Conservation (phyloP, 1,140 invertebrate genomes). For the Cecropterus lyciades region DNA sequence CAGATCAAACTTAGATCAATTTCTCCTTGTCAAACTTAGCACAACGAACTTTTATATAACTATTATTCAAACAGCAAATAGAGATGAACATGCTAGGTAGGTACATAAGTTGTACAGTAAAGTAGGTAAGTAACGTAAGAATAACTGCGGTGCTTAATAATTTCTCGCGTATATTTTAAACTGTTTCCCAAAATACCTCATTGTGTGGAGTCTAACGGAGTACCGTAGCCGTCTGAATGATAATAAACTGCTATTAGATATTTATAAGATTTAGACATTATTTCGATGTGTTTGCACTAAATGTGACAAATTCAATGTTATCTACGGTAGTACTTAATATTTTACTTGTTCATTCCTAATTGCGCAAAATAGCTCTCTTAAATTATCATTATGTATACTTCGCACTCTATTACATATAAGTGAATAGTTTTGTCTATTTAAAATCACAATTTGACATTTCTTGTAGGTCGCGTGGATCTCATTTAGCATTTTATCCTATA, state of each 20-base stretch:
- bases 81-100: slow-evolving; percentile 39
- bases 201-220: neutral
- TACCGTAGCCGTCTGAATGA: slow-evolving; percentile 3
- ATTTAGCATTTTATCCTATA: slow-evolving; percentile 18
- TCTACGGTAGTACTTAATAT: slow-evolving; percentile 34
- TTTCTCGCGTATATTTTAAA: slow-evolving; percentile 34
- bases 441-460: slow-evolving; percentile 11
- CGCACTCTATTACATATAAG: slow-evolving; percentile 9
- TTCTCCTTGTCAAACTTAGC: neutral
- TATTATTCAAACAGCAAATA: neutral
- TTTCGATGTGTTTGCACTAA: slow-evolving; percentile 13
- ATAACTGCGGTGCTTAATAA: slow-evolving; percentile 55
- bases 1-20: neutral
- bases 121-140: slow-evolving; percentile 59
- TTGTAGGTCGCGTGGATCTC: slow-evolving; percentile 14
- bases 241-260: slow-evolving; percentile 10
- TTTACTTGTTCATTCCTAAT: slow-evolving; percentile 31
- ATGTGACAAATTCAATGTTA: slow-evolving; percentile 25
- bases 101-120: slow-evolving; percentile 72
- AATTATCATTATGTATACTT: slow-evolving; percentile 1
- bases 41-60: slow-evolving; percentile 6
- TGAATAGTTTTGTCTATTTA: slow-evolving; percentile 17
- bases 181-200: slow-evolving; percentile 4
- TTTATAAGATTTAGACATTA: slow-evolving; percentile 10
- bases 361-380: slow-evolving; percentile 38